Percentiles rank a stretch among this genome's conserved stretches.
phyloP scores from a whole-genome alignment of 2,113 vertebrate species.

The Hystrix brachyura region DNA sequence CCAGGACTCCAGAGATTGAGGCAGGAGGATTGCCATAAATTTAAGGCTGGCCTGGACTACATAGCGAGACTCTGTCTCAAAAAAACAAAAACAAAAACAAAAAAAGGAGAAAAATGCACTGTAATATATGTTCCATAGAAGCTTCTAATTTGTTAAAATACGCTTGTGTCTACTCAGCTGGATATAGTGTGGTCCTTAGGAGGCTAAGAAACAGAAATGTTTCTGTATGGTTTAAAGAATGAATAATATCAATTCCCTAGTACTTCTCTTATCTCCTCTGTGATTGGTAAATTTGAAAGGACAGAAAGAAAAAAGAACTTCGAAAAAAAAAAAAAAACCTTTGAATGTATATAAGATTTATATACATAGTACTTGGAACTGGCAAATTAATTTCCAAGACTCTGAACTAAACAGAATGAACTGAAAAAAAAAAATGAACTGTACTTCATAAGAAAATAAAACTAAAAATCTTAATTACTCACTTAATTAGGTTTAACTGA shows the following conservation, averaged over 20 bases:
- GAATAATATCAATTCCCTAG: neutral
- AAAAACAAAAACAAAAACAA: neutral
- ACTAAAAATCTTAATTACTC: neutral
- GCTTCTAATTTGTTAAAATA: slow-evolving; percentile 22
- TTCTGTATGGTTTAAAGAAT: neutral
- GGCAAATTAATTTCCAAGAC: slow-evolving; percentile 18
- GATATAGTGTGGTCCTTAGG: neutral
- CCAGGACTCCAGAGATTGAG: neutral
- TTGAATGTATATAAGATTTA: neutral
- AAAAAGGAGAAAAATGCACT: neutral
- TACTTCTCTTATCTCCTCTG: neutral
- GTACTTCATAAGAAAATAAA: neutral
- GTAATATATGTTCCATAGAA: neutral
- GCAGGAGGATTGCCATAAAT: neutral
- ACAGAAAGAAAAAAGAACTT: neutral
- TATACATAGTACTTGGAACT: neutral
- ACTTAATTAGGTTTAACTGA: slow-evolving; percentile 16
- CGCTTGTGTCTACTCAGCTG: neutral
- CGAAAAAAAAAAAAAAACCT: neutral
- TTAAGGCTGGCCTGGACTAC: neutral
- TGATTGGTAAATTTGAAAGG: neutral
- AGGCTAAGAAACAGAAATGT: neutral
- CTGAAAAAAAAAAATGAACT: neutral
- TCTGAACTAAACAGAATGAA: neutral
- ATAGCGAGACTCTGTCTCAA: neutral